Evolutionary conservation across 2,797 vertebrate species (phyloP), one percentile per base, ranked within the genome.

Genomic region (Peromyscus aztecus): DNA sequence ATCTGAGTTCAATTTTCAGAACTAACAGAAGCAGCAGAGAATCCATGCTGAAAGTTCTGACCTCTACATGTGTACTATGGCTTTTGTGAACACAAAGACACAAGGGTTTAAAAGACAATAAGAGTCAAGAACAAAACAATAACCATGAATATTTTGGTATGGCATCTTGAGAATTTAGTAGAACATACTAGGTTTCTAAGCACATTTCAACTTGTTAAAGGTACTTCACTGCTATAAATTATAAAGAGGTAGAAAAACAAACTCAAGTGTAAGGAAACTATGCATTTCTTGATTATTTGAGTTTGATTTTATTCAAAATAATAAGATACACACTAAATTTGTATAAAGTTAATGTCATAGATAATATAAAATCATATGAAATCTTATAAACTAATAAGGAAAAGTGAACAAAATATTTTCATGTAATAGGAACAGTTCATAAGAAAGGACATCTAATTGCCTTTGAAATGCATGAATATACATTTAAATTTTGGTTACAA

Each of bases 381-480:
- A 49, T 78, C 31, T 84, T 95, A 29, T 2, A 95, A 84, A 85
- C 75, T 4, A 91, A 19, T 57, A 27, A 82, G 24, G 71, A 89
- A 63, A 67, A 21, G 7, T 13, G 92, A 57, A 13, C 83, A n/a
- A 69, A 80, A 84, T 49, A 61, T 63, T 21, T 16, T 19, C 5
- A 27, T 84, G 12, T 21, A 43, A 46, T 90, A 85, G 94, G 55
- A 63, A 67, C 40, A 92, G 14, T 57, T 92, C 31, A 77, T 61
- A 49, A 31, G 19, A 94, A 81, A 96, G 16, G 7, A 61, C 80
- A 81, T 34, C 52, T 6, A 90, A 3, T 73, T 86, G n/a, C 0
- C 19, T 92, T 93, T 91, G 55, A 94, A 82, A 90, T 90, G 46
- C 6, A 49, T 87, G 40, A 96, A 96, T 91, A 87, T 92, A 16